Evolutionary conservation across 2,797 vertebrate species (phyloP), one percentile per base, ranked within the genome.

Genomic region (Cynodonichthys magdalenae): DNA sequence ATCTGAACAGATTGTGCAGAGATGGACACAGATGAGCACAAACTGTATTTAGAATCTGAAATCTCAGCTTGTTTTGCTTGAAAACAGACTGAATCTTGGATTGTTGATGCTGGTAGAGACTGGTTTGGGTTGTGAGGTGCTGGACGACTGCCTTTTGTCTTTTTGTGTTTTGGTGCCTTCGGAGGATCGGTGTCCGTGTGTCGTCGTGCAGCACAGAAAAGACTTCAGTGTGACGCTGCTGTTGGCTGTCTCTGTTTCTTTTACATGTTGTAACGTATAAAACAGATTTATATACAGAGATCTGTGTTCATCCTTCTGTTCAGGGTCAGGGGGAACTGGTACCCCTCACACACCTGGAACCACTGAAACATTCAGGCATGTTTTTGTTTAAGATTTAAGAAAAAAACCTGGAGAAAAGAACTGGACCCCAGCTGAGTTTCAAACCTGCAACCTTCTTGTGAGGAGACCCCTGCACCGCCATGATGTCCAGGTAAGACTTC

Each of bases 251-350:
- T 80, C 81, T 79, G 67, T 79, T 81, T 83, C 73, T 83, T 80
- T 83, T 84, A 56, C 75, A 60, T 82, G 78, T 73, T 80, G 82
- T 84, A 27, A 62, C 70, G 79, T 72, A 88, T 88, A 89, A 88
- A 89, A 63, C 74, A 69, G 80, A 77, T 87, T 87, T 89, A 61
- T 89, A 84, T 79, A 85, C 49, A 73, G 53, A 39, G 29, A 67
- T 59, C 72, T 61, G 7, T 34, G 31, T 34, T 7, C 19, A n/a
- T 51, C 9, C 8, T 31, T 31, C 9, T 34, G 2, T 24, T 24
- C 24, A 24, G 24, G 24, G 24, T 24, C 24, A 3, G 2, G 3
- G 2, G 24, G 24, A 24, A 24, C 24, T 24, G 24, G 24, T 24
- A 2, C 24, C 24, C 24, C 24, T 24, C 24, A n/a, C 24, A 24